Conservation (phyloP, 2,113 vertebrate species). For the Nansenia antarctica region DNA sequence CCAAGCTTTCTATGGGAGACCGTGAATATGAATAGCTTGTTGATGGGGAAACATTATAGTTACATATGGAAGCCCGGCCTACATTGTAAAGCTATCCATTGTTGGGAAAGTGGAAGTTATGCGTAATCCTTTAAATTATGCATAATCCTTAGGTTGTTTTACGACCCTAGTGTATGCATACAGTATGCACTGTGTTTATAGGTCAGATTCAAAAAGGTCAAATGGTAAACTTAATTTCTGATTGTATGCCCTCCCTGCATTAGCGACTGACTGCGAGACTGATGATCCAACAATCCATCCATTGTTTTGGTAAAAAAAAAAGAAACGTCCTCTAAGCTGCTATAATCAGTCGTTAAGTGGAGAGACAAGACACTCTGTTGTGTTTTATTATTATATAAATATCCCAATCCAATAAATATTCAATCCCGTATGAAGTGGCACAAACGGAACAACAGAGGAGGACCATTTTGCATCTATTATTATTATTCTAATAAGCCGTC, state of each 20-base stretch:
- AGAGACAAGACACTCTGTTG: slow-evolving; percentile 58
- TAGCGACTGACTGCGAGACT: slow-evolving; percentile 36
- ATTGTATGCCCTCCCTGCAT: neutral
- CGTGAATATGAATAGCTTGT: no score
- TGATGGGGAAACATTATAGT: no score
- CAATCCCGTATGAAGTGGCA: slow-evolving; percentile 50
- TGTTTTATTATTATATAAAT: slow-evolving; percentile 57
- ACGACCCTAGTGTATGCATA: slow-evolving; percentile 3
- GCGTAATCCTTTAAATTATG: no score
- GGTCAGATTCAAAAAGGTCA: no score
- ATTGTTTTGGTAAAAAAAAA: slow-evolving; percentile 57
- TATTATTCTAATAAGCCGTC: slow-evolving; percentile 54
- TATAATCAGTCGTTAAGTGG: slow-evolving; percentile 66
- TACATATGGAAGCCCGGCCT: no score
- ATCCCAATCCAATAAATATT: slow-evolving; percentile 51
- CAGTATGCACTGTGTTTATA: slow-evolving; percentile 8
- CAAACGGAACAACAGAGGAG: slow-evolving; percentile 45
- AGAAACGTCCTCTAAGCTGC: slow-evolving; percentile 47
- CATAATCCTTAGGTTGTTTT: no score
- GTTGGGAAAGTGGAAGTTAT: no score
- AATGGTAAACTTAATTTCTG: neutral
- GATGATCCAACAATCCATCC: slow-evolving; percentile 56
- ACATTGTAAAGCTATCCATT: no score
- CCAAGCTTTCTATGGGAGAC: no score
- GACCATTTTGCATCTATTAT: slow-evolving; percentile 38